Evolutionary conservation across 2,113 vertebrate species (phyloP).

Genomic region (Arizona elegans): DNA sequence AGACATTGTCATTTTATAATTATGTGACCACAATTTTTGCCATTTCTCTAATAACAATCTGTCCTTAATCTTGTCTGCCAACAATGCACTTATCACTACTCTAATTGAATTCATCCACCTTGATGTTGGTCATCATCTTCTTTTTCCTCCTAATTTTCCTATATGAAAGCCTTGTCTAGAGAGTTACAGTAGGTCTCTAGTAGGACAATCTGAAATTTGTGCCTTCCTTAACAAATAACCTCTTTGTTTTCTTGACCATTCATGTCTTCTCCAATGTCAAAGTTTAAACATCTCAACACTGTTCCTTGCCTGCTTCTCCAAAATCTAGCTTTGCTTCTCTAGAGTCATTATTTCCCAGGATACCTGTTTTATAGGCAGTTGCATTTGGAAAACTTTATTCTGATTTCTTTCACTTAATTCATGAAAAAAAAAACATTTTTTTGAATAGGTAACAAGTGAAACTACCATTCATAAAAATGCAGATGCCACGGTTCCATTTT

Average conservation of each 20-base stretch:
- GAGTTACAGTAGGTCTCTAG: not conserved
- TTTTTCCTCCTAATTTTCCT: not conserved
- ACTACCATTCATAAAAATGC: not conserved
- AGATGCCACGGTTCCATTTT: not conserved
- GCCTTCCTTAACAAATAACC: not conserved
- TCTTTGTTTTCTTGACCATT: not conserved
- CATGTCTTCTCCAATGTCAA: not conserved
- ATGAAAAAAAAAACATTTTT: not conserved
- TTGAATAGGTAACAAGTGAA: not conserved
- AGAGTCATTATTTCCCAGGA: not conserved
- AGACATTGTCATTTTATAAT: too few species aligned
- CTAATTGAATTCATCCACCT: not conserved
- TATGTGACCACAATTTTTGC: too few species aligned
- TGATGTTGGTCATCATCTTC: not conserved
- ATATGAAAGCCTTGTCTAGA: not conserved
- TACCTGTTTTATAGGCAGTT: not conserved
- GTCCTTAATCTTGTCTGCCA: not conserved
- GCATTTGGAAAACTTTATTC: not conserved
- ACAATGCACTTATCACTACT: not conserved
- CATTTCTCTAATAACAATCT: not conserved
- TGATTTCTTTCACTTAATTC: not conserved
- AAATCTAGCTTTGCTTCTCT: not conserved
- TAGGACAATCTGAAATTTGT: not conserved
- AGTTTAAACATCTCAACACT: not conserved
- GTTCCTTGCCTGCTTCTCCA: not conserved